Evolutionary conservation across 2,888 invertebrate genomes (phyloP), one percentile per base, ranked within the genome.

Genomic region (Salpingus planirostris): DNA sequence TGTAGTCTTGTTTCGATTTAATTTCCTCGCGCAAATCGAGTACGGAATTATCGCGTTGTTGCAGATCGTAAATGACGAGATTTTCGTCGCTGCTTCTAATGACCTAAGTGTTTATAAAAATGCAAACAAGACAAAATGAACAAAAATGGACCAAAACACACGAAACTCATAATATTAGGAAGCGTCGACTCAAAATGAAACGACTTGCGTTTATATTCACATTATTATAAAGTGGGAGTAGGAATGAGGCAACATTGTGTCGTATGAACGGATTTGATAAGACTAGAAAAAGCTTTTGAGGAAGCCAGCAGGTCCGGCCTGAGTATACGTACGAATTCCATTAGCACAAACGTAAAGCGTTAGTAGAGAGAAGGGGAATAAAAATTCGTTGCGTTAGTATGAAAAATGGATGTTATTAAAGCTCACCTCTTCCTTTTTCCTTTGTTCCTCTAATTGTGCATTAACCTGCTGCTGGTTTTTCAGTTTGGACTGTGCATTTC

Each of bases 241-340:
- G 53, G 61, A 60, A 62, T 59, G 61, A 60, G 62, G 61, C 62
- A 57, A 50, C 44, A 57, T 59, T 55, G 54, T 54, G 35, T 45
- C 40, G 41, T 41, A 41, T 46, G 24, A 41, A n/a, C n/a, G n/a
- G n/a, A n/a, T n/a, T n/a, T n/a, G 43, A 42, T n/a, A 42, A 42
- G 46, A 49, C 85, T 88, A 89, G 80, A 89, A 89, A 76, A 89
- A 87, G 80, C 88, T 88, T 78, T 89, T 89, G 69, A 89, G 79
- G 79, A 89, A 89, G 73, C 87, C 87, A 70, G 88, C 86, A 66
- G 89, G 86, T 69, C 88, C 88, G 73, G 88, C 86, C 88, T 89
- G 54, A 29, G 38, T 31, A 40, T 27, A 47, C 50, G 46, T 52
- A 55, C 50, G 44, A n/a, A 28, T 39, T 52, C 48, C 51, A 32